A percentile compares a stretch with the other conserved stretches of the same genome.
Conservation (phyloP, 2,888 invertebrate genomes). For the Mamestra brassicae region DNA sequence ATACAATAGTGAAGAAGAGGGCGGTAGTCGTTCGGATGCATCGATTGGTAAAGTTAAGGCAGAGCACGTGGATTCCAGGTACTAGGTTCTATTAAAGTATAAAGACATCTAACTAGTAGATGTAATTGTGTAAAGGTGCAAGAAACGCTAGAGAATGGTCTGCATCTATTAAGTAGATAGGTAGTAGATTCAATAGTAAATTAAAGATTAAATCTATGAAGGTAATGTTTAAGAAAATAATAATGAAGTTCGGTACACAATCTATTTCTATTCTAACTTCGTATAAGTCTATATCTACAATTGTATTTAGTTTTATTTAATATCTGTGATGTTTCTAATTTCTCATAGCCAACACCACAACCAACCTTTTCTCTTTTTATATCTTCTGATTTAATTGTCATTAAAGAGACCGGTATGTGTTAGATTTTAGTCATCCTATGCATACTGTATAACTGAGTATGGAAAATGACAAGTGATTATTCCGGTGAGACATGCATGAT, state of each 20-base stretch:
- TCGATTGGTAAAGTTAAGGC: conserved; percentile 79
- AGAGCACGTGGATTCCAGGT: conserved; percentile 63
- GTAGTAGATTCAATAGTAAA: conserved; percentile 65
- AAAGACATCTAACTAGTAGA: conserved; percentile 67
- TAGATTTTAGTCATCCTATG: conserved; percentile 10
- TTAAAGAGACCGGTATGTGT: conserved; percentile 6
- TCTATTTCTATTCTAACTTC: conserved; percentile 60
- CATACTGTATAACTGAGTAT: conserved; percentile 25
- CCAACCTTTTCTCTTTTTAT: conserved; percentile 49
- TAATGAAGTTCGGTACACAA: conserved; percentile 50
- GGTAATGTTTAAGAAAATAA: conserved; percentile 55
- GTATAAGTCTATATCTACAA: conserved; percentile 47
- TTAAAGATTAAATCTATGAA: conserved; percentile 67
- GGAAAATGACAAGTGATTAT: conserved; percentile 64
- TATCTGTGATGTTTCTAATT: conserved; percentile 29
- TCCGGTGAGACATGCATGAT: conserved; percentile 84
- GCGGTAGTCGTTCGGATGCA: conserved; percentile 89
- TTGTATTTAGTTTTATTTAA: conserved; percentile 14
- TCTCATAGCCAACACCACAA: conserved; percentile 32
- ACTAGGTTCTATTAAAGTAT: conserved; percentile 65
- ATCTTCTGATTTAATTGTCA: conserved; percentile 26
- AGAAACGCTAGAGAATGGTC: conserved; percentile 80
- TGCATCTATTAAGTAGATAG: conserved; percentile 72
- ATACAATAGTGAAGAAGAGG: conserved; percentile 91
- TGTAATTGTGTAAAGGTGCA: conserved; percentile 76